Conservation (phyloP, 2,888 invertebrate species). For the Mythimna ferrago region DNA sequence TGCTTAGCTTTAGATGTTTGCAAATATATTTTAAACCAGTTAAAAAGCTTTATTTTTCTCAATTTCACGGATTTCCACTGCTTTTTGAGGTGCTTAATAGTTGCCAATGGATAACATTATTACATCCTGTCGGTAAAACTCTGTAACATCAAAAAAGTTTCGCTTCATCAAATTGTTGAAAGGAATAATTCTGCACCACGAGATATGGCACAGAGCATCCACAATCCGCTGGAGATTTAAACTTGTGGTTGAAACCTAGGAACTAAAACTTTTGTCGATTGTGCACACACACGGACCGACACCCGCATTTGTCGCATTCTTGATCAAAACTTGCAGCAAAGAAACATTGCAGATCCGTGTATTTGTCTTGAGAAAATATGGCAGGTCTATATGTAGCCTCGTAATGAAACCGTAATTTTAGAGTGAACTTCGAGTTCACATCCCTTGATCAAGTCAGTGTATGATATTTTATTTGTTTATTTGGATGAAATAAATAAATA, state of each 20-base stretch:
- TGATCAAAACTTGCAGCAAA: conserved; percentile 55
- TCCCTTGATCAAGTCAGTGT: neutral
- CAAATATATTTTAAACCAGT: neutral
- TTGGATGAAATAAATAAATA: neutral
- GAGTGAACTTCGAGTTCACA: no score
- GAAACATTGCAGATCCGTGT: conserved; percentile 49
- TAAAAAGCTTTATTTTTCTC: neutral
- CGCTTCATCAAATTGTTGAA: conserved; percentile 45
- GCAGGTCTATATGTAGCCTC: conserved; percentile 21
- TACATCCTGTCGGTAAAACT: neutral
- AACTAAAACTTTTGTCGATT: conserved; percentile 56
- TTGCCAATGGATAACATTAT: neutral
- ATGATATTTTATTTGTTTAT: neutral
- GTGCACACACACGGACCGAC: conserved; percentile 43
- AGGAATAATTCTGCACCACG: conserved; percentile 49
- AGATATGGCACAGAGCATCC: conserved; percentile 38
- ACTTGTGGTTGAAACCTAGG: conserved; percentile 44
- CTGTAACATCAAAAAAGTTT: conserved; percentile 57
- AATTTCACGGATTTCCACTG: neutral
- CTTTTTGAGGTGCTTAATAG: neutral
- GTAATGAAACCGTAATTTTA: neutral
- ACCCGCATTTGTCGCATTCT: conserved; percentile 66
- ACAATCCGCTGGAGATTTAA: conserved; percentile 35
- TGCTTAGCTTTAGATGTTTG: neutral
- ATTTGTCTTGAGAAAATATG: conserved; percentile 45